Evolutionary conservation across 2,113 vertebrate species (phyloP).

Genomic region (Upupa epops): DNA sequence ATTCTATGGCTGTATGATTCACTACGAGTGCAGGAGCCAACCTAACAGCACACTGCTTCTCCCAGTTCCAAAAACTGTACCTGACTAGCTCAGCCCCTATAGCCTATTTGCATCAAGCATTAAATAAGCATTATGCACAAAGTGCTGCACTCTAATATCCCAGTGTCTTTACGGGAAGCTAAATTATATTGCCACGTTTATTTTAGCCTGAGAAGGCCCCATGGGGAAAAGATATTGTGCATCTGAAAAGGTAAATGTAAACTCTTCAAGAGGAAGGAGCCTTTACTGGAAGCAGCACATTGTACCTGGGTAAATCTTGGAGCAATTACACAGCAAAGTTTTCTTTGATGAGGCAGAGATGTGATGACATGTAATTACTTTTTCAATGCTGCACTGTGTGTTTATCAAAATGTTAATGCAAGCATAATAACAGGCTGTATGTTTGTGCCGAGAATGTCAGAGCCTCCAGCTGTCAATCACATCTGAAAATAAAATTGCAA

Average conservation of each 20-base stretch:
- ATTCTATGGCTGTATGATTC: no score
- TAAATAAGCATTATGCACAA: slow-evolving; percentile 77
- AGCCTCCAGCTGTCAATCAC: slow-evolving; percentile 92
- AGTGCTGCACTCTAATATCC: slow-evolving; percentile 63
- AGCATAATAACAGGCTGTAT: slow-evolving; percentile 96
- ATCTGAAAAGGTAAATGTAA: slow-evolving; percentile 77
- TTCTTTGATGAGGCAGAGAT: slow-evolving; percentile 83
- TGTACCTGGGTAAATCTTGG: slow-evolving; percentile 78
- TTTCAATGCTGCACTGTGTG: slow-evolving; percentile 88
- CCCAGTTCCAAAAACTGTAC: slow-evolving; percentile 56
- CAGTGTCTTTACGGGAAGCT: slow-evolving; percentile 76
- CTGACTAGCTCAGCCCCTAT: slow-evolving; percentile 59
- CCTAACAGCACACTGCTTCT: slow-evolving; percentile 68
- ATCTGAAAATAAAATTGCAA: slow-evolving; percentile 89
- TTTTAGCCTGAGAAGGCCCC: slow-evolving; percentile 73
- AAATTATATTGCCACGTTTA: slow-evolving; percentile 76
- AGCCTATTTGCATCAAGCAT: slow-evolving; percentile 72
- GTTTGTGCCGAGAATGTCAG: slow-evolving; percentile 87
- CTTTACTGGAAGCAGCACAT: slow-evolving; percentile 60
- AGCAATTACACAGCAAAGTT: slow-evolving; percentile 82
- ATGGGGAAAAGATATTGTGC: slow-evolving; percentile 69
- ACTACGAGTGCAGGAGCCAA: slow-evolving; percentile 60
- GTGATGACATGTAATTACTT: slow-evolving; percentile 97
- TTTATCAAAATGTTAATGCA: slow-evolving; percentile 99
- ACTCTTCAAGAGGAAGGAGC: slow-evolving; percentile 63